These are phyloP conservation scores for Oscheius sp. DNA, from an alignment of 2,888 invertebrate genomes.

Conservation along the genomic window DNA sequence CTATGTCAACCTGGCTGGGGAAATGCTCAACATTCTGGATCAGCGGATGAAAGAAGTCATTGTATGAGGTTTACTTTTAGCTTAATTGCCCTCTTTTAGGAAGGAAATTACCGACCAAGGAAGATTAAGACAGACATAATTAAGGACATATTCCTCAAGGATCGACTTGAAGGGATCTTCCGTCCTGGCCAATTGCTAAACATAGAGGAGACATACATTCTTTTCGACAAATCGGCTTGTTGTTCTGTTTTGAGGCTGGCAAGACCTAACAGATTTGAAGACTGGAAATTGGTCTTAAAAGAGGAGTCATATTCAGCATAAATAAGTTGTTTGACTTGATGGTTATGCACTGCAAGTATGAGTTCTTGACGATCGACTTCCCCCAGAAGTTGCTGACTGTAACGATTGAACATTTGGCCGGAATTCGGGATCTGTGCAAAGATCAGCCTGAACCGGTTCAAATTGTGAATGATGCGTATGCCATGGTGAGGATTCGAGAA, in stretches of 20 bases:
- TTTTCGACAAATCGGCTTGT: slow-evolving; percentile 82
- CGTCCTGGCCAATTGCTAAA: slow-evolving; percentile 72
- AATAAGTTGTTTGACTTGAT: slow-evolving; percentile 92
- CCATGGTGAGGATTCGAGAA: slow-evolving; percentile 68
- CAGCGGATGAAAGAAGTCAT: slow-evolving; percentile 79
- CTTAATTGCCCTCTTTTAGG: neutral
- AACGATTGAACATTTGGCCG: slow-evolving; percentile 78
- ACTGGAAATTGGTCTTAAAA: slow-evolving; percentile 25
- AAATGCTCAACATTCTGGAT: slow-evolving; percentile 93
- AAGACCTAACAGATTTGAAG: slow-evolving; percentile 80
- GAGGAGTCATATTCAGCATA: slow-evolving; percentile 74
- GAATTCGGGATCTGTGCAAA: slow-evolving; percentile 74
- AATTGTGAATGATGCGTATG: slow-evolving; percentile 71
- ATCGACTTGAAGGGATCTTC: slow-evolving; percentile 80
- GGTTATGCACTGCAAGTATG: slow-evolving; percentile 94
- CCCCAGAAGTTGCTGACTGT: slow-evolving; percentile 73
- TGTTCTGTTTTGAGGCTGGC: slow-evolving; percentile 92
- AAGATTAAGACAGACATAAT: slow-evolving; percentile 89
- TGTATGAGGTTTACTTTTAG: slow-evolving; percentile 10
- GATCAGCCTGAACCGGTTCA: slow-evolving; percentile 46
- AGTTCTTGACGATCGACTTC: slow-evolving; percentile 73
- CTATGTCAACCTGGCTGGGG: slow-evolving; percentile 85
- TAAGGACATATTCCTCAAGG: slow-evolving; percentile 79
- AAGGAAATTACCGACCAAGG: slow-evolving; percentile 7
- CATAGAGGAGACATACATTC: slow-evolving; percentile 61